A percentile compares a stretch with the other conserved stretches of the same genome.
phyloP scores from a whole-genome alignment of 2,113 vertebrate species.

The Meleagris gallopavo region DNA sequence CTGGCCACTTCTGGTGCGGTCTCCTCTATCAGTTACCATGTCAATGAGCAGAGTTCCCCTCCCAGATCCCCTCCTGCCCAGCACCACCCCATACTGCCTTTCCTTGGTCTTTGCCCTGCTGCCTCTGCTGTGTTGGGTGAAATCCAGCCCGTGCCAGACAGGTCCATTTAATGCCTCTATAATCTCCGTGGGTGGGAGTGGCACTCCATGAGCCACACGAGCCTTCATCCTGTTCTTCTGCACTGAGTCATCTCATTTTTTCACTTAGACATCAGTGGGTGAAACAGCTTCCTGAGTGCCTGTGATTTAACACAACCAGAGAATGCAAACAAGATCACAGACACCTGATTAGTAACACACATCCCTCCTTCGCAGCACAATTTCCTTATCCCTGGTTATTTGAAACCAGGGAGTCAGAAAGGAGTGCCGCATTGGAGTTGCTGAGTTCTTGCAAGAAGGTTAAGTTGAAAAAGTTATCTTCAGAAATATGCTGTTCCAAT shows the following conservation, averaged over 20 bases:
- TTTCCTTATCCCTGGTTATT: neutral
- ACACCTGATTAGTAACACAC: neutral
- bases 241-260: neutral
- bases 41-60: neutral
- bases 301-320: neutral
- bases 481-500: neutral
- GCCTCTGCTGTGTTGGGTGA: neutral
- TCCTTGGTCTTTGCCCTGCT: neutral
- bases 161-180: neutral
- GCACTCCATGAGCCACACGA: fast-evolving
- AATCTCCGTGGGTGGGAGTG: neutral
- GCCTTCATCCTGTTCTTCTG: neutral
- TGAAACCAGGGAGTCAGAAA: neutral
- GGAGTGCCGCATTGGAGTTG: neutral
- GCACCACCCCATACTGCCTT: neutral
- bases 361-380: neutral
- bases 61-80: neutral
- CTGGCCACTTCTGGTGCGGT: neutral
- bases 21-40: fast-evolving
- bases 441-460: neutral
- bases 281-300: neutral
- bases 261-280: neutral
- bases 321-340: neutral
- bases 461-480: neutral
- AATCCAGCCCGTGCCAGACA: neutral